Percentiles rank a stretch among this genome's conserved stretches.
phyloP scores from a whole-genome alignment of 2,113 vertebrate genomes.

The Gasterosteus nipponicus region DNA sequence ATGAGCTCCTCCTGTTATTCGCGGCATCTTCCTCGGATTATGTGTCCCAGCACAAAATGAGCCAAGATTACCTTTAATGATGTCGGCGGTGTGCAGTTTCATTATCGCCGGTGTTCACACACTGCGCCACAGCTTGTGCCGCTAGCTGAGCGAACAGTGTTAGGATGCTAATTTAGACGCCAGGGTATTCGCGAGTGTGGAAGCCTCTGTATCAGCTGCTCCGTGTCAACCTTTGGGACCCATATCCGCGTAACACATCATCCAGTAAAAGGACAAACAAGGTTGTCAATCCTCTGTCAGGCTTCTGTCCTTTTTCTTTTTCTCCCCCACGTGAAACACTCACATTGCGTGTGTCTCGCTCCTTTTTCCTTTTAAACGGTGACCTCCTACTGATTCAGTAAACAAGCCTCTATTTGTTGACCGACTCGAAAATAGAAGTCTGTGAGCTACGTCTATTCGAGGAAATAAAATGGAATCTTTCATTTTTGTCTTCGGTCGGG shows the following conservation, averaged over 20 bases:
- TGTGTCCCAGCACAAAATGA: conserved; percentile 69
- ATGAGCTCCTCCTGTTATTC: conserved; percentile 54
- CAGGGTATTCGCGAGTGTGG: conserved; percentile 65
- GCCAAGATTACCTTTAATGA: conserved; percentile 75
- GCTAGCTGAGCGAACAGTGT: conserved; percentile 65
- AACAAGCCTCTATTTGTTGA: conserved; percentile 42
- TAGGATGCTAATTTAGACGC: conserved; percentile 72
- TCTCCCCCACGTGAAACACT: conserved; percentile 63
- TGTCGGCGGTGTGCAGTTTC: conserved; percentile 65
- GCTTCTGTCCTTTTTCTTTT: conserved; percentile 79
- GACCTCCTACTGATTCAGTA: conserved; percentile 57
- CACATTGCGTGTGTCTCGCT: too few species aligned
- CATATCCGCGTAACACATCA: conserved; percentile 71
- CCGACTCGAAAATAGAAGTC: conserved; percentile 41
- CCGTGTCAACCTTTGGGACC: conserved; percentile 71
- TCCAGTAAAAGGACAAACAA: conserved; percentile 80
- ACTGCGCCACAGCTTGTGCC: conserved; percentile 50
- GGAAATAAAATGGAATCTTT: conserved; percentile 23
- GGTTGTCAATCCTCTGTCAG: conserved; percentile 77
- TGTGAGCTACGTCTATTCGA: conserved; percentile 26
- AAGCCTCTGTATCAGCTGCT: conserved; percentile 60
- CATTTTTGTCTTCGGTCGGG: conserved; percentile 5
- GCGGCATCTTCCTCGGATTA: conserved; percentile 43
- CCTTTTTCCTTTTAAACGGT: conserved; percentile 45
- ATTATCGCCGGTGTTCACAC: conserved; percentile 70